phyloP scores from a whole-genome alignment of 2,113 vertebrate genomes.

The Holacanthus passer region DNA sequence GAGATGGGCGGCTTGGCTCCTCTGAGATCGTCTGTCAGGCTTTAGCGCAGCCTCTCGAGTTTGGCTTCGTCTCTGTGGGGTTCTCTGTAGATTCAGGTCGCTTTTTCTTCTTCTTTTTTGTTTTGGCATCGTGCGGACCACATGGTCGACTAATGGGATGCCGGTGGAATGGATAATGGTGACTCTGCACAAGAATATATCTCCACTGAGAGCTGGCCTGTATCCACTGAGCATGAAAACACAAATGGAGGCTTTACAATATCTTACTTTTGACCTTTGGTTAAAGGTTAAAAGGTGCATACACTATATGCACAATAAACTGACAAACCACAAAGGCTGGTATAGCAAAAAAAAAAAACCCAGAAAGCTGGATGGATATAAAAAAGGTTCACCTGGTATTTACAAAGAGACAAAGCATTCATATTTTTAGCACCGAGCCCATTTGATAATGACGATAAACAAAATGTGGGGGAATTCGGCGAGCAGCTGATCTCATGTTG shows the following conservation, averaged over 20 bases:
- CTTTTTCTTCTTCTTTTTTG: slow-evolving; percentile 22
- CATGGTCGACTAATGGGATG: slow-evolving; percentile 50
- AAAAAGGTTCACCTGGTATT: neutral
- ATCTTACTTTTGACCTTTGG: neutral
- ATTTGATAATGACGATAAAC: slow-evolving; percentile 29
- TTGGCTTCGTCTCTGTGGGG: slow-evolving; percentile 62
- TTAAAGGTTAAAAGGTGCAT: slow-evolving; percentile 1
- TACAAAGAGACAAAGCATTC: neutral
- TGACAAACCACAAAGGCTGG: neutral
- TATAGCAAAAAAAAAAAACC: neutral
- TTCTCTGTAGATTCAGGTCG: slow-evolving; percentile 60
- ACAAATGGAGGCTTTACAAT: neutral
- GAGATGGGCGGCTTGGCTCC: slow-evolving; percentile 73
- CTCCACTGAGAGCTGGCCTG: slow-evolving; percentile 2
- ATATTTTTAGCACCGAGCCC: neutral
- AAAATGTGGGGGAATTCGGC: neutral
- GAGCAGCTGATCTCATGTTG: slow-evolving; percentile 43
- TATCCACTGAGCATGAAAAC: neutral
- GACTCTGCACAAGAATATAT: slow-evolving; percentile 45
- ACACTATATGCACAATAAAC: no score
- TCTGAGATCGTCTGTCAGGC: slow-evolving; percentile 61
- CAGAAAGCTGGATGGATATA: neutral
- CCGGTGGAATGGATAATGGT: slow-evolving; percentile 30
- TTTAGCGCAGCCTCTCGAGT: slow-evolving; percentile 49
- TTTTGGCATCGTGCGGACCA: slow-evolving; percentile 27